phyloP scores from a whole-genome alignment of 1,140 invertebrate species.

The Homalodisca vitripennis region DNA sequence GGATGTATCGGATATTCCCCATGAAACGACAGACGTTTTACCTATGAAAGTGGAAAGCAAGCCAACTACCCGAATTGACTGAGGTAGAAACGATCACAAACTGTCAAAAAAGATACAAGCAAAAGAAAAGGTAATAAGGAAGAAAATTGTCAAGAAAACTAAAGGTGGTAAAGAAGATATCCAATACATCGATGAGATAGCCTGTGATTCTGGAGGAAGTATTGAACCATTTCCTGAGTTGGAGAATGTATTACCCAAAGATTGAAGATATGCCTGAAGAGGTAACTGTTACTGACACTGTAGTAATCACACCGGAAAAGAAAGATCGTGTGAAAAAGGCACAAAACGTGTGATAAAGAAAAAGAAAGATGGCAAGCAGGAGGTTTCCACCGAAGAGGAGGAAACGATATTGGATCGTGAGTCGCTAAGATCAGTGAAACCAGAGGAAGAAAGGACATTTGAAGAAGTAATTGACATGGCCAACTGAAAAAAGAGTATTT shows the following conservation, averaged over 20 bases:
- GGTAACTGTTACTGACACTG: conserved; percentile 39
- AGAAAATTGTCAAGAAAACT: conserved; percentile 39
- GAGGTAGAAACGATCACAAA: background rate
- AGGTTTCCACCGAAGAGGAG: background rate
- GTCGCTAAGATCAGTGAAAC: background rate
- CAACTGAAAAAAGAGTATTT: conserved; percentile 34
- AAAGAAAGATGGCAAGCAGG: conserved; percentile 28
- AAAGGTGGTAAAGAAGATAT: background rate
- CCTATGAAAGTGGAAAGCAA: too few species aligned
- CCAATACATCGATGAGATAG: background rate
- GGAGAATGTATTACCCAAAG: conserved; percentile 30
- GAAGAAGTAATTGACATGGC: conserved; percentile 27
- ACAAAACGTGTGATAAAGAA: conserved; percentile 31
- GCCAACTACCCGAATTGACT: conserved; percentile 3
- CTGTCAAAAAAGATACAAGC: background rate
- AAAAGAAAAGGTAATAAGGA: conserved; percentile 37
- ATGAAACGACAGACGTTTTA: too few species aligned
- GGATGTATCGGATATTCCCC: conserved; percentile 28
- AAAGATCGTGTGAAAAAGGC: conserved; percentile 29
- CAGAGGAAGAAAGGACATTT: conserved; percentile 7
- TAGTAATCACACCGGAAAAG: conserved; percentile 36
- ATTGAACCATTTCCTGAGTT: background rate
- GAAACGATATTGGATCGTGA: background rate
- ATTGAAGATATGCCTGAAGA: conserved; percentile 28
- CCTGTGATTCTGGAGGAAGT: background rate